Evolutionary conservation across 2,888 invertebrate species (phyloP).

Genomic region (Macaria liturata): DNA sequence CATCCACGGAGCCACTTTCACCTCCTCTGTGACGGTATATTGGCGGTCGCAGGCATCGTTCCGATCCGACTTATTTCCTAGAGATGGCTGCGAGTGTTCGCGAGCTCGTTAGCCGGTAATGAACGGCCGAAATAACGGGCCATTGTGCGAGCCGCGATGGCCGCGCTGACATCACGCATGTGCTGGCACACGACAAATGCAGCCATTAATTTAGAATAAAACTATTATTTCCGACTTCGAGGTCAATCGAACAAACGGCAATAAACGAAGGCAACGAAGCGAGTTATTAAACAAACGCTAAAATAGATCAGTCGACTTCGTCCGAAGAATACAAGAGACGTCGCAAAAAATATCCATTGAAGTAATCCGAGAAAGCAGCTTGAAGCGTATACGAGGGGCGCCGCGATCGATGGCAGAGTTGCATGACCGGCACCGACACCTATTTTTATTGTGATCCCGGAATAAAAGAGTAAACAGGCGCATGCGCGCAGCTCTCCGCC

Average conservation of each 20-base stretch:
- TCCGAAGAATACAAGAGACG: slow-evolving; percentile 9
- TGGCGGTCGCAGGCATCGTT: slow-evolving; percentile 8
- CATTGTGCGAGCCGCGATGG: slow-evolving; percentile 17
- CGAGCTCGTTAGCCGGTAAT: slow-evolving; percentile 8
- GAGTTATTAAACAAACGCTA: slow-evolving; percentile 10
- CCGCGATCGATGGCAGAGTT: slow-evolving; percentile 58
- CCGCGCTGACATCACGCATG: slow-evolving; percentile 40
- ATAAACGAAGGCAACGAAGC: slow-evolving; percentile 15
- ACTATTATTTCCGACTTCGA: slow-evolving; percentile 23
- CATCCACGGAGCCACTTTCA: slow-evolving; percentile 35
- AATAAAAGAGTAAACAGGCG: slow-evolving; percentile 58
- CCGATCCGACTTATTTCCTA: slow-evolving; percentile 11
- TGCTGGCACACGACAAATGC: slow-evolving; percentile 24
- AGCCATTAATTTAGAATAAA: slow-evolving; percentile 35
- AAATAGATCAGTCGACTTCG: slow-evolving; percentile 11
- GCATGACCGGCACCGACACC: slow-evolving; percentile 61
- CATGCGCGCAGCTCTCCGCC: slow-evolving; percentile 46
- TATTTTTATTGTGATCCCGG: slow-evolving; percentile 66
- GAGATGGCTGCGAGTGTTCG: not conserved
- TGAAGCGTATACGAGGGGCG: slow-evolving; percentile 27
- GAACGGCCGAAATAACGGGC: slow-evolving; percentile 22
- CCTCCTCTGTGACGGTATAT: slow-evolving; percentile 14
- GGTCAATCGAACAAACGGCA: slow-evolving; percentile 21
- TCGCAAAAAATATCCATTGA: slow-evolving; percentile 29
- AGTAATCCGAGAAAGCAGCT: slow-evolving; percentile 33